Base-by-base conservation (phyloP, 1,140 invertebrate species). In the Riptortus pedestris region DNA sequence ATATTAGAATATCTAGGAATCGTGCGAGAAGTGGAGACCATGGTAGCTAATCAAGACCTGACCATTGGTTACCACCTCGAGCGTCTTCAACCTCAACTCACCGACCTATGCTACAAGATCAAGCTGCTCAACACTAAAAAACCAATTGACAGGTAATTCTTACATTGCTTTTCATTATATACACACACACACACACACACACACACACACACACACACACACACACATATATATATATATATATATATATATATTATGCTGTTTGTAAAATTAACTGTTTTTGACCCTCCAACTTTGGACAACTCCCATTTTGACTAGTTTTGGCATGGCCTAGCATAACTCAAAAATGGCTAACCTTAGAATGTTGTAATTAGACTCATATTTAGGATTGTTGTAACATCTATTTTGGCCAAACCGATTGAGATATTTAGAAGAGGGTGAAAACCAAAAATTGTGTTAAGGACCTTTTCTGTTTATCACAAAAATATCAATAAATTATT, bases 1-100 rank as follows among this genome's bases (percentile, higher is more conserved):
- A 79, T 84, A 48, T 75, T 83, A 68, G 84, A 88, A 69, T 88
- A 84, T 66, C 80, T 89, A 60, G 77, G 78, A 28, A 78, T 87
- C 9, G 81, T 79, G 22, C 67, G 71, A 20, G 74, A 78, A 61
- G 73, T 85, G 18, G 73, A 82, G 38, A 72, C 75, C 60, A 74
- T 76, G 62, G 71, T 76, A 71, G 24, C 69, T 64, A 67, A 76
- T 73, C 68, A 64, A 70, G 67, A 69, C 75, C 51, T 69, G 11
- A 72, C 75, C 65, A 76, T 81, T 66, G 74, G 78, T 52, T 80
- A 82, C 67, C 79, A 81, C 64, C 71, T 86, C 65, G 83, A 87
- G 68, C 75, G 77, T 47, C 67, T 87, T 0, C 79, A 82, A 66
- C 83, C 83, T 0, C 79, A 82, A 66, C 74, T 87, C 0, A 78